Evolutionary conservation across 2,888 invertebrate species (phyloP).

Genomic region (Limulus polyphemus): DNA sequence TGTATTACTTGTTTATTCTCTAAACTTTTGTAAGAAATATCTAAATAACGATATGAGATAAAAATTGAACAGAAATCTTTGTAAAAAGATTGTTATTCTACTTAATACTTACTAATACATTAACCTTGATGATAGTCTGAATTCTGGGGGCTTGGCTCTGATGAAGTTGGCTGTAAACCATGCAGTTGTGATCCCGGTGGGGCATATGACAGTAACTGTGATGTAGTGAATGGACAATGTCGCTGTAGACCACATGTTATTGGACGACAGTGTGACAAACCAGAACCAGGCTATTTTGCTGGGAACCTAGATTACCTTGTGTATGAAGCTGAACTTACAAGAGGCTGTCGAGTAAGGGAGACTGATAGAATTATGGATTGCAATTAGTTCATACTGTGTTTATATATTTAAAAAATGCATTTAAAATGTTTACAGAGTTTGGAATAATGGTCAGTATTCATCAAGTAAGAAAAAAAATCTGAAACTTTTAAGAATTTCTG

Average conservation of each 20-base stretch:
- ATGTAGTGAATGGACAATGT: slow-evolving; percentile 86
- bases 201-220: slow-evolving; percentile 77
- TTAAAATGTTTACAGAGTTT: no score
- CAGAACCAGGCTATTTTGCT: slow-evolving; percentile 80
- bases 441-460: no score
- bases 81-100: no score
- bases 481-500: no score
- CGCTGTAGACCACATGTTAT: slow-evolving; percentile 66
- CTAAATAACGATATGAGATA: no score
- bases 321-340: slow-evolving; percentile 78
- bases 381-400: no score
- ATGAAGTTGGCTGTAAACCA: slow-evolving; percentile 78
- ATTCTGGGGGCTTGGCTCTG: slow-evolving; percentile 81
- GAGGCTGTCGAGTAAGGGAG: slow-evolving; percentile 46
- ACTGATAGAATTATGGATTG: no score
- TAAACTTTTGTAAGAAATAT: no score
- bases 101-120: neutral
- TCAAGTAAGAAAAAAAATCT: no score
- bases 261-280: slow-evolving; percentile 74
- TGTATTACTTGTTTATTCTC: no score
- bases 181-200: slow-evolving; percentile 96
- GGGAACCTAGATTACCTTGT: slow-evolving; percentile 70
- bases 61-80: no score
- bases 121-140: slow-evolving; percentile 47
- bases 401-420: no score